phyloP scores from a whole-genome alignment of 1,140 invertebrate species.

The Drosophila lini region DNA sequence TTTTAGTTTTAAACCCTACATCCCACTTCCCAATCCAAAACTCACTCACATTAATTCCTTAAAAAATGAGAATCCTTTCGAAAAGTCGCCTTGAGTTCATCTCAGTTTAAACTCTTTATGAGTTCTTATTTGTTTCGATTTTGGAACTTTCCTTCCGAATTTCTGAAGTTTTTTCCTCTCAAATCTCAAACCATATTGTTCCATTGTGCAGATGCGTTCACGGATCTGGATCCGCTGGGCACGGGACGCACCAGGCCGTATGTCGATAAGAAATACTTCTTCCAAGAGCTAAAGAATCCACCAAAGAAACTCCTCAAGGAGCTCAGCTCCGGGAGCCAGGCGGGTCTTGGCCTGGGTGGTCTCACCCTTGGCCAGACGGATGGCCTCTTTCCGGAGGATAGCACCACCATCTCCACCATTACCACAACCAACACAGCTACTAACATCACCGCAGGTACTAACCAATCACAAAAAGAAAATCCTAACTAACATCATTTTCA shows the following conservation, averaged over 20 bases:
- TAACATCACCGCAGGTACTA: slow-evolving; percentile 56
- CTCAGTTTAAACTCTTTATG: slow-evolving; percentile 9
- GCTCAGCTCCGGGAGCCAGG: slow-evolving; percentile 84
- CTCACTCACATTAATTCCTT: background rate
- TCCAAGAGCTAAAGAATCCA: slow-evolving; percentile 96
- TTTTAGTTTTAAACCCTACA: background rate
- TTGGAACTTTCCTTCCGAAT: background rate
- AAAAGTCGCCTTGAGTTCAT: slow-evolving; percentile 1
- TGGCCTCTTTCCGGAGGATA: slow-evolving; percentile 62
- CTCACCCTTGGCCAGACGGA: slow-evolving; percentile 58
- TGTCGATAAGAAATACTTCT: slow-evolving; percentile 97
- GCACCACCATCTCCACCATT: slow-evolving; percentile 36
- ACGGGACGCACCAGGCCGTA: slow-evolving; percentile 95
- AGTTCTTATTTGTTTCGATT: slow-evolving; percentile 19
- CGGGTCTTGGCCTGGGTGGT: slow-evolving; percentile 50
- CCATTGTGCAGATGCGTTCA: slow-evolving; percentile 91
- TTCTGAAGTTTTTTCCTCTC: background rate
- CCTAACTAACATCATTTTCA: slow-evolving; percentile 21
- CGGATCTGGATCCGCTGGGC: slow-evolving; percentile 95
- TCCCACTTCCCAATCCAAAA: background rate
- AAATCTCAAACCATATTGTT: slow-evolving; percentile 21
- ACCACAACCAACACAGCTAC: slow-evolving; percentile 40
- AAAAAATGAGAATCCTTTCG: background rate
- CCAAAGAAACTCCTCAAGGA: slow-evolving; percentile 96
- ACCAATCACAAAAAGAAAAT: slow-evolving; percentile 16